These are phyloP conservation scores for Tetramorium simillimum DNA, from an alignment of 1,140 invertebrate genomes.

Conservation along the genomic window DNA sequence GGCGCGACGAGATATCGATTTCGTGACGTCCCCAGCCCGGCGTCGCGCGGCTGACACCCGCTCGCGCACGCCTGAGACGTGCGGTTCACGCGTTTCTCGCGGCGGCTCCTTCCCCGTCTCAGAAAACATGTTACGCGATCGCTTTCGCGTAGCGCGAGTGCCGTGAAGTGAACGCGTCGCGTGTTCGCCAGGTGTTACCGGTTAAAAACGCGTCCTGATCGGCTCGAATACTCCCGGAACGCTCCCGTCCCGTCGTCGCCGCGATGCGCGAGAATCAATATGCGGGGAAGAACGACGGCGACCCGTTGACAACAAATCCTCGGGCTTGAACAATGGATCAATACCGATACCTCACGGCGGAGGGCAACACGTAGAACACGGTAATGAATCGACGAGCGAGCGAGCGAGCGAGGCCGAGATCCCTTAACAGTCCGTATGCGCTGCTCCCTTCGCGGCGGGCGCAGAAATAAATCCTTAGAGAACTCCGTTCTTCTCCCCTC, in stretches of 20 bases:
- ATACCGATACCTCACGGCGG: conserved; percentile 76
- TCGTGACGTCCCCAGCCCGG: conserved; percentile 16
- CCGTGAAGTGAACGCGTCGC: conserved; percentile 8
- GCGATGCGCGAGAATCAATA: conserved; percentile 55
- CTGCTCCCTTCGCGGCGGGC: background rate
- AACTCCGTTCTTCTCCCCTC: background rate
- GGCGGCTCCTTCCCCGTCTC: conserved; percentile 43
- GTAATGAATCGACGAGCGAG: conserved; percentile 57
- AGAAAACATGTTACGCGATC: conserved; percentile 55
- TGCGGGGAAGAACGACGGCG: conserved; percentile 45
- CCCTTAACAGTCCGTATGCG: background rate
- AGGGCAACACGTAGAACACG: conserved; percentile 68
- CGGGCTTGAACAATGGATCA: conserved; percentile 81
- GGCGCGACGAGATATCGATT: conserved; percentile 67
- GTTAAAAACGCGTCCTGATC: background rate
- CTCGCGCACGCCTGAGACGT: conserved; percentile 36
- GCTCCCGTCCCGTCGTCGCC: background rate
- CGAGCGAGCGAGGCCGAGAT: background rate
- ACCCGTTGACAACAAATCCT: conserved; percentile 66
- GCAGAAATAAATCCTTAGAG: background rate
- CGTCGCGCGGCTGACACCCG: conserved; percentile 28
- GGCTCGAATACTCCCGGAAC: background rate
- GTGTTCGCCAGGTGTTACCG: background rate
- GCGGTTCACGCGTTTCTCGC: conserved; percentile 4
- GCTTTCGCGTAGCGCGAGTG: conserved; percentile 12